Evolutionary conservation across 1,140 invertebrate species (phyloP).

Genomic region (Drosophila setifemur): DNA sequence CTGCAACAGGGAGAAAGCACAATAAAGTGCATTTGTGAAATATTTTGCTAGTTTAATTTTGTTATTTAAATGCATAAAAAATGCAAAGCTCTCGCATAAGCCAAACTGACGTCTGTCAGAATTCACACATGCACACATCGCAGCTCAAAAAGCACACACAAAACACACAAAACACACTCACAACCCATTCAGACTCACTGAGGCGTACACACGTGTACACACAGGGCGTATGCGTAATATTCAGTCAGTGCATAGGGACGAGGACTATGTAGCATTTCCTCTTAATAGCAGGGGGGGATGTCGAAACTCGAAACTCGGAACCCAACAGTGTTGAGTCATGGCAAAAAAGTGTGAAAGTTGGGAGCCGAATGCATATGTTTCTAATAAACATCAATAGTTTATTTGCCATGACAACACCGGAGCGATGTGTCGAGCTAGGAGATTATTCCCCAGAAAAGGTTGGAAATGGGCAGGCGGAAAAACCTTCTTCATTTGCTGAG

Average conservation of each 20-base stretch:
- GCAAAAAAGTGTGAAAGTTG: background rate
- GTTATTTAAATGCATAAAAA: conserved; percentile 78
- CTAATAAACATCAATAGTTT: conserved; percentile 42
- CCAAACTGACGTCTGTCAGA: conserved; percentile 51
- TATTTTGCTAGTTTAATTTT: conserved; percentile 64
- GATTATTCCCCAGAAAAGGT: conserved; percentile 8
- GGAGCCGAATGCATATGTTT: conserved; percentile 13
- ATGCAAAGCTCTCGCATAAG: conserved; percentile 44
- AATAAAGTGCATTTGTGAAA: conserved; percentile 42
- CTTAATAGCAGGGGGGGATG: background rate
- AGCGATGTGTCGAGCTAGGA: conserved; percentile 3
- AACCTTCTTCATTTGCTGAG: background rate
- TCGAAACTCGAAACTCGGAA: conserved; percentile 4
- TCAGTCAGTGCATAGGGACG: conserved; percentile 9
- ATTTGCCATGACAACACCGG: conserved; percentile 34
- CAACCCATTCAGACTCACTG: conserved; percentile 46
- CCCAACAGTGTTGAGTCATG: conserved; percentile 23
- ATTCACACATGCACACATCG: conserved; percentile 30
- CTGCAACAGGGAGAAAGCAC: conserved; percentile 39
- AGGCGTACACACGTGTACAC: conserved; percentile 29
- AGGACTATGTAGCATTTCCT: conserved; percentile 30
- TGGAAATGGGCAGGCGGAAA: background rate
- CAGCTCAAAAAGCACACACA: too few species aligned
- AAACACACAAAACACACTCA: conserved; percentile 5
- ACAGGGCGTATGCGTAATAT: conserved; percentile 64